Conservation (phyloP, 2,113 vertebrate genomes). For the Coptodon rendalli region DNA sequence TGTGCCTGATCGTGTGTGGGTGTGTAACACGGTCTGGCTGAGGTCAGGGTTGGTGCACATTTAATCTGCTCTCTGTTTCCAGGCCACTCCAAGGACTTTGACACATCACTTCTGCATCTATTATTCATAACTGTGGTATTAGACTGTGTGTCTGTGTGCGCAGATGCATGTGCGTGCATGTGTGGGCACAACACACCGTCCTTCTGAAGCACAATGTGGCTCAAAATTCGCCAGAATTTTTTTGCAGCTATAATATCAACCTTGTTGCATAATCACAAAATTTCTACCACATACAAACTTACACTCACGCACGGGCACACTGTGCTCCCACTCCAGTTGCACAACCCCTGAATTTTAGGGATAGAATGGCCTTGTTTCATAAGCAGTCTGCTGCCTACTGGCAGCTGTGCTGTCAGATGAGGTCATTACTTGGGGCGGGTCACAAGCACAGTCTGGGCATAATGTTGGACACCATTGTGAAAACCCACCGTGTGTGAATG, state of each 20-base stretch:
- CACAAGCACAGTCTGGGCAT: constrained; percentile 8
- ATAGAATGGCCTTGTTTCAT: constrained; percentile 56
- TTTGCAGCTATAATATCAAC: constrained; percentile 36
- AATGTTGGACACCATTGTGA: constrained; percentile 16
- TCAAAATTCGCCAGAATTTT: constrained; percentile 3
- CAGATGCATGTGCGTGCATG: neutral
- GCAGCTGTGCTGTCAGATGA: constrained; percentile 60
- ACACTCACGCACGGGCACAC: constrained; percentile 9
- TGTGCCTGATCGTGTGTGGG: neutral
- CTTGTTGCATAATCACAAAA: constrained; percentile 48
- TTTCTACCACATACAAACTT: constrained; percentile 28
- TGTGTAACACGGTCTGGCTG: constrained; percentile 46
- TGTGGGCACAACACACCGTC: neutral
- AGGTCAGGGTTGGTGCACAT: constrained; percentile 52
- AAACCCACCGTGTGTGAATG: constrained; percentile 21
- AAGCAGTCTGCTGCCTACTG: constrained; percentile 54
- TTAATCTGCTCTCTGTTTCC: constrained; percentile 60
- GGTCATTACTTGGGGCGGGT: constrained; percentile 46
- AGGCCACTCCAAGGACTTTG: constrained; percentile 59
- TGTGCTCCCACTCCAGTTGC: constrained; percentile 49
- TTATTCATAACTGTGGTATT: constrained; percentile 46
- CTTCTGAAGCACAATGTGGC: neutral
- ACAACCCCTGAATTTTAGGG: constrained; percentile 54
- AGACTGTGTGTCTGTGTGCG: neutral
- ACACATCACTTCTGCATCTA: constrained; percentile 44